A percentile compares a stretch with the other conserved stretches of the same genome.
phyloP scores from a whole-genome alignment of 2,797 vertebrate species.

The Knipowitschia caucasica region DNA sequence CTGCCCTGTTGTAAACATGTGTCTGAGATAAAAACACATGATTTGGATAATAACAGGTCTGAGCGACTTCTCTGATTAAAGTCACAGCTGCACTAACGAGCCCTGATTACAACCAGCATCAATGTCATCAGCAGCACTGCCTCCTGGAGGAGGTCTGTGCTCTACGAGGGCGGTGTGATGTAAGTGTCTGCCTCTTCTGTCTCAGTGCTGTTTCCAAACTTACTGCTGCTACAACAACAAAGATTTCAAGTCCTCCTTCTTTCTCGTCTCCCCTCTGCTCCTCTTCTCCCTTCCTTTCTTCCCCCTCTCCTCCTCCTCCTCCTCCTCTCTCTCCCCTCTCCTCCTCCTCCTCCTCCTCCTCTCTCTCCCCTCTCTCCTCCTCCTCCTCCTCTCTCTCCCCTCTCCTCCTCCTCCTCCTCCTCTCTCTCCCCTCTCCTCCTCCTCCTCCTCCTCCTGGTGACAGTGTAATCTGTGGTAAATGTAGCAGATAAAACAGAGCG shows the following conservation, averaged over 20 bases:
- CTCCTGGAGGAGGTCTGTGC: too few species aligned
- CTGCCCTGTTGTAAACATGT: too few species aligned
- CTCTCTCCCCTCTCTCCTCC: neutral
- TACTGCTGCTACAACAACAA: too few species aligned
- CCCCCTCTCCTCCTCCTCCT: neutral
- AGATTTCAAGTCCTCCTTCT: constrained; percentile 1
- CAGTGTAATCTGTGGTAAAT: neutral
- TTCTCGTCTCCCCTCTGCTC: neutral
- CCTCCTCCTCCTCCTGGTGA: neutral
- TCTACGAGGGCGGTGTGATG: too few species aligned
- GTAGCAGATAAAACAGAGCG: neutral
- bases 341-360: neutral
- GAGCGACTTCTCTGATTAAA: too few species aligned
- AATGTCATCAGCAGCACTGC: too few species aligned
- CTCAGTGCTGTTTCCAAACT: too few species aligned
- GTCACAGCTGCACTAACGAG: too few species aligned
- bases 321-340: neutral
- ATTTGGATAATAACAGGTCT: too few species aligned
- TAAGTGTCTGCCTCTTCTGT: too few species aligned
- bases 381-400: neutral
- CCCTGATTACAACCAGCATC: too few species aligned
- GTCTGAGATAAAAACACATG: too few species aligned
- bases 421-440: neutral
- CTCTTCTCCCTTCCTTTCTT: neutral
- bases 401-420: neutral